Percentiles rank a stretch among this genome's conserved stretches.
Conservation (phyloP, 2,113 vertebrate genomes). For the Henicopernis longicauda region DNA sequence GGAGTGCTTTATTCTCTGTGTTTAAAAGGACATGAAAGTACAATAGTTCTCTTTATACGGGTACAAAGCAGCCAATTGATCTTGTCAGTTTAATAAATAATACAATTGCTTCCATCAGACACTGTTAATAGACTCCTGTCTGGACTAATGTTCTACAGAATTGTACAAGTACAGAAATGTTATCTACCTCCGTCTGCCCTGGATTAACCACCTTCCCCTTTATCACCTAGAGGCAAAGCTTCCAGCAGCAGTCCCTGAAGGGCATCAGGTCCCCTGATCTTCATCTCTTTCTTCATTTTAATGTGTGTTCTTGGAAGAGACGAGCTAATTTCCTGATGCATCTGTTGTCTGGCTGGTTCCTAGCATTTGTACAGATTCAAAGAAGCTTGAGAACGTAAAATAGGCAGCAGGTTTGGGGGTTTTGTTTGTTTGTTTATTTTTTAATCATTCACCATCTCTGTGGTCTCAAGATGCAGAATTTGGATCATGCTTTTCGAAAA, state of each 20-base stretch:
- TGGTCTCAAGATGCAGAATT: not conserved
- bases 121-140: conserved; percentile 64
- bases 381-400: not conserved
- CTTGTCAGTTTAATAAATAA: conserved; percentile 70
- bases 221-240: conserved; percentile 26
- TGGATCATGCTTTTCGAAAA: not conserved
- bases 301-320: not conserved
- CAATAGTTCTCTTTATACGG: conserved; percentile 43
- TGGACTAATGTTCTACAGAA: conserved; percentile 57
- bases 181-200: not conserved
- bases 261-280: not conserved
- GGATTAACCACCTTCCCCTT: conserved; percentile 30
- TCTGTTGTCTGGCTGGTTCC: not conserved
- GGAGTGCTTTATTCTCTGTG: conserved; percentile 57
- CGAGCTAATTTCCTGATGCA: conserved; percentile 21
- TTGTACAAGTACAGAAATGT: conserved; percentile 36
- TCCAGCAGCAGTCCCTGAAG: not conserved
- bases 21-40: conserved; percentile 65
- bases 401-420: not conserved
- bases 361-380: not conserved
- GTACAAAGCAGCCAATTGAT: conserved; percentile 64
- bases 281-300: conserved; percentile 22
- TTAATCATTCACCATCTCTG: not conserved
- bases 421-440: not conserved
- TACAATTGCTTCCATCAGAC: conserved; percentile 64